phyloP scores from a whole-genome alignment of 2,797 vertebrate genomes.

The Gadopsis marmoratus region DNA sequence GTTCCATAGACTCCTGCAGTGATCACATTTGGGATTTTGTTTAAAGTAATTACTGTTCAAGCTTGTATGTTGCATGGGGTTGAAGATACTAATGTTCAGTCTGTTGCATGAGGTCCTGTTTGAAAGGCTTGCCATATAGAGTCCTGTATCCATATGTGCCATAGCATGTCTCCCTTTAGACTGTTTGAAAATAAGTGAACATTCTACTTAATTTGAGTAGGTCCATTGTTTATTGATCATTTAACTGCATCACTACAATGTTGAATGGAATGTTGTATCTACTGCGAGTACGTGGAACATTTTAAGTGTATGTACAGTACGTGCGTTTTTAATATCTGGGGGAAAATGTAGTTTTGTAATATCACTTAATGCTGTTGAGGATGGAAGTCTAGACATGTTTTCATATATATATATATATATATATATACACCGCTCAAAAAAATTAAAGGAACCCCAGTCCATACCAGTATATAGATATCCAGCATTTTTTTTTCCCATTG shows the following conservation, averaged over 20 bases:
- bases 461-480: too few relatives aligned
- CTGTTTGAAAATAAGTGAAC: conserved; percentile 33
- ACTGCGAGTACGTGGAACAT: neutral
- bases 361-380: conserved; percentile 18
- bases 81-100: conserved; percentile 50
- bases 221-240: conserved; percentile 29
- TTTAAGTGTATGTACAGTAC: neutral
- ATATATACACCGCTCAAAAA: too few relatives aligned
- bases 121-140: conserved; percentile 53
- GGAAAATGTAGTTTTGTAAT: neutral
- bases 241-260: conserved; percentile 32
- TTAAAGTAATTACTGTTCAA: conserved; percentile 20
- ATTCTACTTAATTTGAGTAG: conserved; percentile 18
- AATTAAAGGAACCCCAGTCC: too few relatives aligned
- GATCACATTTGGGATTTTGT: conserved; percentile 28
- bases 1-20: conserved; percentile 29
- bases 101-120: conserved; percentile 76
- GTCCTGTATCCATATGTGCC: conserved; percentile 57
- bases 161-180: conserved; percentile 73
- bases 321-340: conserved; percentile 6
- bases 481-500: too few relatives aligned
- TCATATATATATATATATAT: too few relatives aligned
- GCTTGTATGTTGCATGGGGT: conserved; percentile 76
- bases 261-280: conserved; percentile 26
- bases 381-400: neutral